Evolutionary conservation across 2,888 invertebrate genomes (phyloP), one percentile per base, ranked within the genome.

Genomic region (Tupiocoris notatus): DNA sequence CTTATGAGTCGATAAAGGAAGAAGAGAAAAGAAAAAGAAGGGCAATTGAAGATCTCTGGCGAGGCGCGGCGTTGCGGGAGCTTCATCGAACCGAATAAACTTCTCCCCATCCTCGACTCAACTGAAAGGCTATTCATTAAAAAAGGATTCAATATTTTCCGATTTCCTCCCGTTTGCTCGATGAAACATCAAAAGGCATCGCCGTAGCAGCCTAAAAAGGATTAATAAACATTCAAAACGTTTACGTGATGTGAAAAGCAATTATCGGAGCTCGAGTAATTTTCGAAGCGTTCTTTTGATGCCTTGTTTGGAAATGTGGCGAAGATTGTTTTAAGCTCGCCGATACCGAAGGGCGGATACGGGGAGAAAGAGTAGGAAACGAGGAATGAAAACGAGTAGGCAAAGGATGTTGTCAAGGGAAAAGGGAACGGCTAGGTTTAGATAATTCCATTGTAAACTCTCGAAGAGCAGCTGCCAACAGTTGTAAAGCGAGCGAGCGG

Each of bases 191-290:
- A 65, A 65, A 39, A 39, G 54, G 25, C 18, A 12, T 39, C 12
- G 39, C 6, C 39, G 39, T n/a, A n/a, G n/a, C n/a, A n/a, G 54
- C 17, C 65, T 39, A 65, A 24, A 65, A 65, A 65, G 65, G 25
- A 65, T 24, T 39, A 39, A 65, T 65, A 65, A 65, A 65, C 65
- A 65, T 24, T 39, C 39, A 17, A 65, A 39, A 25, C 39, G 65
- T 65, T 65, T 39, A 65, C 20, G 65, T 39, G 54, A 65, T 65
- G 18, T 65, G 24, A 65, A 65, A 39, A 39, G 20, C 25, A 39
- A 39, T 65, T 39, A 24, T 65, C 54, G 65, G 65, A 65, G 54
- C 39, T 65, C 65, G 39, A 39, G 65, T 39, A 65, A 65, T 65
- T 65, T 65, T 20, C 39, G 12, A 6, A 20, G 39, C 39, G 3